These are phyloP conservation scores for Hesperophylax magnus DNA, from an alignment of 1,140 invertebrate genomes.

Conservation along the genomic window DNA sequence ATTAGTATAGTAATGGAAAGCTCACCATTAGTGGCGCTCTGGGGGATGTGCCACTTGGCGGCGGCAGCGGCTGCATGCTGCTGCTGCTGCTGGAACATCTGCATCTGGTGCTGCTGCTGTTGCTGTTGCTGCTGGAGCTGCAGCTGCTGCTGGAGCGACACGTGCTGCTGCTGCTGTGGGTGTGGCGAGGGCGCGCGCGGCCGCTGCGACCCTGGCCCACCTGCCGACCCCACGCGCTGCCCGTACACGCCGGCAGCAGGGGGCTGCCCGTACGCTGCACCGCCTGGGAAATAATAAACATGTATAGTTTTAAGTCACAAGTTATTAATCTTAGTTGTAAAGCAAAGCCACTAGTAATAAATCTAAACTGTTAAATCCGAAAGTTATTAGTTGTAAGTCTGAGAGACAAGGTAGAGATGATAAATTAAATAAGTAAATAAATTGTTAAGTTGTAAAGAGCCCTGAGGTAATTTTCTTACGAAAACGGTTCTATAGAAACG, in stretches of 20 bases:
- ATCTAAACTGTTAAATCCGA: too few species aligned
- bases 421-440: too few species aligned
- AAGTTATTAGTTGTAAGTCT: too few species aligned
- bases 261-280: conserved; percentile 24
- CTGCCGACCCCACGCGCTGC: conserved; percentile 37
- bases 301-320: too few species aligned
- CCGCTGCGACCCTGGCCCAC: background rate
- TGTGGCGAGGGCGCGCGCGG: conserved; percentile 59
- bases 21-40: conserved; percentile 65
- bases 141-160: conserved; percentile 50
- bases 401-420: too few species aligned
- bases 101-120: conserved; percentile 47
- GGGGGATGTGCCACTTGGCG: conserved; percentile 79
- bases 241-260: conserved; percentile 49
- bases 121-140: conserved; percentile 51
- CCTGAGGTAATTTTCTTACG: too few species aligned
- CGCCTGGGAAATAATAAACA: too few species aligned
- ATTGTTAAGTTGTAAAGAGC: too few species aligned
- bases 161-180: conserved; percentile 54
- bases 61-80: conserved; percentile 47
- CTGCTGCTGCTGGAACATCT: conserved; percentile 53
- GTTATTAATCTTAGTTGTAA: too few species aligned
- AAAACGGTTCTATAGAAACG: too few species aligned
- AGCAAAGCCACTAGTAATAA: too few species aligned
- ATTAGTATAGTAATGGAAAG: too few species aligned